Evolutionary conservation across 2,113 vertebrate species (phyloP).

Genomic region (Narcine bancroftii): DNA sequence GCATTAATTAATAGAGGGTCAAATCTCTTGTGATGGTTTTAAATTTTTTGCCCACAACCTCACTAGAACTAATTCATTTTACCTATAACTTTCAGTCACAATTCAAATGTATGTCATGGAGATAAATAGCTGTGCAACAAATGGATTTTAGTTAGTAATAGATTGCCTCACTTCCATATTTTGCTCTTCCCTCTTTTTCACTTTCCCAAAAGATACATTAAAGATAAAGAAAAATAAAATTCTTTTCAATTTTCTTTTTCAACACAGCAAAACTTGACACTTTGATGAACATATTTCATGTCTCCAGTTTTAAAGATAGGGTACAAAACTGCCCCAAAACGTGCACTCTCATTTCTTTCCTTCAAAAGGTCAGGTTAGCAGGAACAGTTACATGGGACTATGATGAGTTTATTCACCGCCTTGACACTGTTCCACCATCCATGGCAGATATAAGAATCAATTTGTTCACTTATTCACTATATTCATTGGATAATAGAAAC

Average conservation of each 20-base stretch:
- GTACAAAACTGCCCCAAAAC: background rate
- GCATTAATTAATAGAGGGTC: background rate
- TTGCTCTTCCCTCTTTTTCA: too few relatives aligned
- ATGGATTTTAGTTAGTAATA: background rate
- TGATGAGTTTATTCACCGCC: too few relatives aligned
- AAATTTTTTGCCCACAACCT: background rate
- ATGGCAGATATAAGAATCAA: too few relatives aligned
- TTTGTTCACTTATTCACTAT: too few relatives aligned
- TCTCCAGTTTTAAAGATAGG: background rate
- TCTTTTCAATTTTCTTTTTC: background rate
- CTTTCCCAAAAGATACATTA: background rate
- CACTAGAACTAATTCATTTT: background rate
- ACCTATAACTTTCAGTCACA: background rate
- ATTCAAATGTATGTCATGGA: background rate
- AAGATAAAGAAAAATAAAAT: background rate
- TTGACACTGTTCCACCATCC: too few relatives aligned
- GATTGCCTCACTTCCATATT: background rate
- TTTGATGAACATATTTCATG: background rate
- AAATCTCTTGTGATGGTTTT: background rate
- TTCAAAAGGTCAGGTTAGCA: background rate
- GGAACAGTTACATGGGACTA: too few relatives aligned
- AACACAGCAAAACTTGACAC: background rate
- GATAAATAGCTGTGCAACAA: background rate
- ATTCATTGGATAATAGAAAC: too few relatives aligned
- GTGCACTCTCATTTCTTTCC: background rate